phyloP scores from a whole-genome alignment of 2,888 invertebrate genomes.

The Loripinus fragilis region DNA sequence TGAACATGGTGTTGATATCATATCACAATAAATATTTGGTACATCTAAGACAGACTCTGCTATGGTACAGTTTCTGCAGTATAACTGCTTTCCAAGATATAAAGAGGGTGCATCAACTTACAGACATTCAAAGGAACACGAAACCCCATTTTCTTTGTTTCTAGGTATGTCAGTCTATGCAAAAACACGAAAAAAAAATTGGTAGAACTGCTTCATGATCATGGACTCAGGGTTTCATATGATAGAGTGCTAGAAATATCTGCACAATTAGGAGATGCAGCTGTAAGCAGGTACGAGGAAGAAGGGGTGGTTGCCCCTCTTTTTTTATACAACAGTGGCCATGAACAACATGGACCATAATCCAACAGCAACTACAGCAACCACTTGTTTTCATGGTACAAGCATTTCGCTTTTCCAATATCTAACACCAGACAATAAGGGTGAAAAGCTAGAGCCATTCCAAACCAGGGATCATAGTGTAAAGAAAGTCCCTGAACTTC shows the following conservation, averaged over 20 bases:
- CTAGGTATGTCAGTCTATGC: conserved; percentile 54
- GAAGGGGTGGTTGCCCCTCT: conserved; percentile 50
- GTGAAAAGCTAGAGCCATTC: conserved; percentile 26
- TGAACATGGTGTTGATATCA: conserved; percentile 15
- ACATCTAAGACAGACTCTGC: conserved; percentile 18
- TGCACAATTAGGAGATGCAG: conserved; percentile 46
- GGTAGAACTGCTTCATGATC: conserved; percentile 25
- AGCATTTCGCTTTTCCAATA: conserved; percentile 60
- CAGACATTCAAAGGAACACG: conserved; percentile 32
- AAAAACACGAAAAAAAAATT: conserved; percentile 58
- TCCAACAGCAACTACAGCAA: conserved; percentile 46
- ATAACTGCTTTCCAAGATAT: background rate
- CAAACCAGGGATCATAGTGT: background rate
- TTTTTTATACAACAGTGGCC: conserved; percentile 60
- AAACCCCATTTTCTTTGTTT: conserved; percentile 45
- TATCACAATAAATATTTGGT: background rate
- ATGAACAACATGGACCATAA: conserved; percentile 66
- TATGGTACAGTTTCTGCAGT: conserved; percentile 26
- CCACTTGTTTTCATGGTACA: conserved; percentile 52
- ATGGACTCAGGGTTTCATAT: conserved; percentile 62
- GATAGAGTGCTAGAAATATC: conserved; percentile 62
- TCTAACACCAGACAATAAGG: too few species aligned
- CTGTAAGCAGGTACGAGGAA: conserved; percentile 31
- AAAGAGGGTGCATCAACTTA: background rate
- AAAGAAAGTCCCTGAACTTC: background rate